Base-by-base conservation (phyloP, 2,797 vertebrate species). In the Heterohyrax brucei region DNA sequence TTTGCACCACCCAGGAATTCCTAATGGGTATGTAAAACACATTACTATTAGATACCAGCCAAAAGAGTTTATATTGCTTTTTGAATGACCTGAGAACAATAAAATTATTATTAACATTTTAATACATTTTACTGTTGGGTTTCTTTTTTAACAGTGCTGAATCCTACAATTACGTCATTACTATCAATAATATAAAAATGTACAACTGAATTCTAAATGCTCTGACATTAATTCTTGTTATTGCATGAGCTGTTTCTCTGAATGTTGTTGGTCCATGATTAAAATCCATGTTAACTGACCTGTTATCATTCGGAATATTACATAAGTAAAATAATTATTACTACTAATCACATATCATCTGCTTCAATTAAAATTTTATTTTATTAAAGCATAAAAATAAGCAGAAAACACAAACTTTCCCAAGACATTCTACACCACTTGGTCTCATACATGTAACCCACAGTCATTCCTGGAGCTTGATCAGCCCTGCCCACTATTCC, bases 161-260 rank as follows among this genome's bases (percentile, higher is more conserved):
- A 72, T 53, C 61, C 14, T 50, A 83, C 39, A 85, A 53, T 85
- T 72, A 46, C 85, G 70, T 72, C 62, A 76, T 59, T 10, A 85
- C 50, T 78, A 19, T 24, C 39, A 39, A 9, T 61, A 48, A 87
- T 62, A 72, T 39, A 7, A 85, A 73, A 78, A 64, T 48, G 24
- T 80, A 56, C n/a, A 79, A n/a, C 72, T 64, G 53, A 80, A 90
- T 79, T 80, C 26, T 85, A 44, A 87, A 76, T 26, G 68, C 83
- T 61, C 72, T 70, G 72, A 59, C 59, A 10, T 61, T 61, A 62
- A 86, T 61, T 84, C 24, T 70, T 61, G 16, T 94, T 64, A 70
- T 8, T 61, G 12, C 33, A 61, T 46, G 18, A 50, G 59, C 2
- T 82, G 48, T 75, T 26, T 10, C 50, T 83, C 30, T 12, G 24